These are phyloP conservation scores for Mesoclemmys tuberculata DNA, from an alignment of 2,113 vertebrate species.

Conservation along the genomic window DNA sequence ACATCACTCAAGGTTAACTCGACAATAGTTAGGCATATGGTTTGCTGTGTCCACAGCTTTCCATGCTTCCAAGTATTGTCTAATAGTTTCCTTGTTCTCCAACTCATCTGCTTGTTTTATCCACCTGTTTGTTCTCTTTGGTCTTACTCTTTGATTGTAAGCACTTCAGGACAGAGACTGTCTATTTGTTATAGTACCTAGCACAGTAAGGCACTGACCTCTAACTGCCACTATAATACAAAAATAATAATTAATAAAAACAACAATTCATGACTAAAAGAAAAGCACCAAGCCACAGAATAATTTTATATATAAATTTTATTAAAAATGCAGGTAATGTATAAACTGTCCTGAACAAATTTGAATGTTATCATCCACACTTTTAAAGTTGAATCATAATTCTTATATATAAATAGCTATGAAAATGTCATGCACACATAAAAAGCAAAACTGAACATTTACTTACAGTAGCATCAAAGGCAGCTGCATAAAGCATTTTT, in stretches of 20 bases:
- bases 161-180: neutral
- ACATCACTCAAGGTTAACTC: neutral
- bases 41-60: neutral
- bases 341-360: neutral
- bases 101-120: rapidly evolving
- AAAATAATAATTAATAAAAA: neutral
- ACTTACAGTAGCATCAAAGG: rapidly evolving
- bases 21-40: neutral
- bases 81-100: rapidly evolving
- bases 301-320: conserved; percentile 26
- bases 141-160: neutral
- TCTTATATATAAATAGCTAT: conserved; percentile 18
- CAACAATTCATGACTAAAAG: neutral
- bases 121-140: neutral
- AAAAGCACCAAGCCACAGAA: neutral
- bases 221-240: neutral
- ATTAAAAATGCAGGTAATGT: conserved; percentile 4
- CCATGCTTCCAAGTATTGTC: rapidly evolving
- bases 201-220: neutral
- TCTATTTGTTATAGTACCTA: neutral
- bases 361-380: rapidly evolving
- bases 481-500: neutral
- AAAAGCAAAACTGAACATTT: neutral
- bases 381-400: neutral
- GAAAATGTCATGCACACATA: neutral